Conservation (phyloP, 2,797 vertebrate genomes). For the Gymnodraco acuticeps region DNA sequence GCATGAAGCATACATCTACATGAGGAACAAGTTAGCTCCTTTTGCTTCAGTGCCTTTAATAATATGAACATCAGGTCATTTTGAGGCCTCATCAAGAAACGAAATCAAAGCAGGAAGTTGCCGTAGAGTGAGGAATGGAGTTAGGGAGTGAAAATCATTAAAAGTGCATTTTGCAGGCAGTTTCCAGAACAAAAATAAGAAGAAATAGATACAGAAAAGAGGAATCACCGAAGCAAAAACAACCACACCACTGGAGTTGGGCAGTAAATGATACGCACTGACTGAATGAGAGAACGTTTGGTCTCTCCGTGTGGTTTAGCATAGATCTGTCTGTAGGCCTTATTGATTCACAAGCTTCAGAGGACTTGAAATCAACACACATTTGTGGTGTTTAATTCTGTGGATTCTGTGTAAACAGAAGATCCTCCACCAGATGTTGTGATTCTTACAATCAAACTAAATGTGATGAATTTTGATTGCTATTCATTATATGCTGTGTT, state of each 20-base stretch:
- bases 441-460: slow-evolving; percentile 12
- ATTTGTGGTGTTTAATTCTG: slow-evolving; percentile 43
- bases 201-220: slow-evolving; percentile 60
- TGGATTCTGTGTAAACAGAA: too few species aligned
- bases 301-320: slow-evolving; percentile 52
- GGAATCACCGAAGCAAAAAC: slow-evolving; percentile 58
- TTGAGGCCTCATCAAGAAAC: neutral
- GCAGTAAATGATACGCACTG: neutral
- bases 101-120: slow-evolving; percentile 72
- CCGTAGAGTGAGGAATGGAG: slow-evolving; percentile 47
- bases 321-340: slow-evolving; percentile 56
- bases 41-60: slow-evolving; percentile 13
- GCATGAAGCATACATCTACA: slow-evolving; percentile 47
- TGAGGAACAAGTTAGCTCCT: slow-evolving; percentile 28
- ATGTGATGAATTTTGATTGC: neutral
- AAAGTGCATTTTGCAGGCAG: slow-evolving; percentile 46
- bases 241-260: slow-evolving; percentile 60
- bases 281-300: slow-evolving; percentile 14
- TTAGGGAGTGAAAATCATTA: slow-evolving; percentile 66
- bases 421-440: slow-evolving; percentile 8
- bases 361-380: slow-evolving; percentile 42
- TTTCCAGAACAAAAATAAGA: slow-evolving; percentile 35
- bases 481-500: neutral
- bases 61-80: too few species aligned
- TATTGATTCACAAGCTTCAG: slow-evolving; percentile 44